Percentiles rank a stretch among this genome's conserved stretches.
phyloP scores from a whole-genome alignment of 2,113 vertebrate species.

The Tenrec ecaudatus region DNA sequence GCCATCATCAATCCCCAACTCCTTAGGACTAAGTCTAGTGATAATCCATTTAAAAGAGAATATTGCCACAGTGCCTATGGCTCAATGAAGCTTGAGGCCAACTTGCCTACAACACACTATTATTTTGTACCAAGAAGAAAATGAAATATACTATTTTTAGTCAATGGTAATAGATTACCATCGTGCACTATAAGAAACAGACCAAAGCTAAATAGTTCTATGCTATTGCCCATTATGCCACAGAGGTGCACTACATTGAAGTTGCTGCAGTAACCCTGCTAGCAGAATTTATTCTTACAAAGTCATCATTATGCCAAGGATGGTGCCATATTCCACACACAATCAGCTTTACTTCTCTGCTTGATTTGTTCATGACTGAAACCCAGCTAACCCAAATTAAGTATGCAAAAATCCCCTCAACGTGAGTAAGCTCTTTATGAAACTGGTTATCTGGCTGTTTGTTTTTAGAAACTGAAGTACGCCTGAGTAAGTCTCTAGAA shows the following conservation, averaged over 20 bases:
- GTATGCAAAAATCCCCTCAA: background rate
- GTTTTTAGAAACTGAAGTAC: background rate
- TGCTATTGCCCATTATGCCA: background rate
- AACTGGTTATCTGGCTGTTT: background rate
- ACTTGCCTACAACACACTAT: background rate
- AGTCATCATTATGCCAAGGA: background rate
- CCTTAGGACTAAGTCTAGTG: too few species aligned
- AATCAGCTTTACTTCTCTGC: background rate
- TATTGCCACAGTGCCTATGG: background rate
- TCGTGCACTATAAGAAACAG: background rate
- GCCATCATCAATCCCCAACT: too few species aligned
- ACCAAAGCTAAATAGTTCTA: background rate
- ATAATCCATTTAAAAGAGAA: too few species aligned
- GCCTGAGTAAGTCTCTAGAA: background rate
- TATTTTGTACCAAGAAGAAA: background rate
- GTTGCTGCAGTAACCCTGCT: background rate
- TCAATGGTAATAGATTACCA: background rate
- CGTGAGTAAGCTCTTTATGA: background rate
- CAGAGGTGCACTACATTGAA: background rate
- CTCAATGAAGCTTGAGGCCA: background rate
- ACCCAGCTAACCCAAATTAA: background rate
- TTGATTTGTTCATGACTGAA: background rate
- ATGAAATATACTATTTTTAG: background rate
- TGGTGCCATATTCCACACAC: background rate
- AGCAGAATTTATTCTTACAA: background rate